Conservation (phyloP, 2,113 vertebrate genomes). For the Cyrtonyx montezumae region DNA sequence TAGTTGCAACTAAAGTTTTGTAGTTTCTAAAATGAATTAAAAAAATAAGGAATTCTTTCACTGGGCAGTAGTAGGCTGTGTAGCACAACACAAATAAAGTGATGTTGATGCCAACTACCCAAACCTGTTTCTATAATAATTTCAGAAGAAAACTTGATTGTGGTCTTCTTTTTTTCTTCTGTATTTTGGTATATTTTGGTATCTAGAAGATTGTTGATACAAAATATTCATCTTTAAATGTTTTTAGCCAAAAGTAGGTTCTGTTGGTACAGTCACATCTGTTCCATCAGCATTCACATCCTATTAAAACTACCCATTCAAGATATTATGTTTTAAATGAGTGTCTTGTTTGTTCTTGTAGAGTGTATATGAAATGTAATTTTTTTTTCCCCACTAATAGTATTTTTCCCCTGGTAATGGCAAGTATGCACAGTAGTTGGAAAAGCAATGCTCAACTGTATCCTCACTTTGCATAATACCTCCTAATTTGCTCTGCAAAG, state of each 20-base stretch:
- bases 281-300: not conserved
- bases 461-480: not conserved
- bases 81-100: rapidly evolving
- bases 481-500: not conserved
- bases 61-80: rapidly evolving
- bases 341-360: not conserved
- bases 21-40: not conserved
- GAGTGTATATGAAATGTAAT: not conserved
- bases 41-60: not conserved
- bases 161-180: not conserved
- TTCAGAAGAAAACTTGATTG: not conserved
- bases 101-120: not conserved
- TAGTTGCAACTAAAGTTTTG: not conserved
- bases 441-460: not conserved
- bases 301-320: not conserved
- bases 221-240: not conserved
- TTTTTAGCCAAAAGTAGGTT: not conserved
- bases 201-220: not conserved
- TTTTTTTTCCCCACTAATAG: not conserved
- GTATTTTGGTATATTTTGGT: not conserved
- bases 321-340: not conserved
- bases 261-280: not conserved
- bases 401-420: too few species aligned
- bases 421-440: not conserved
- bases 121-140: not conserved